phyloP scores from a whole-genome alignment of 2,888 invertebrate species.

The Acleris sparsana region DNA sequence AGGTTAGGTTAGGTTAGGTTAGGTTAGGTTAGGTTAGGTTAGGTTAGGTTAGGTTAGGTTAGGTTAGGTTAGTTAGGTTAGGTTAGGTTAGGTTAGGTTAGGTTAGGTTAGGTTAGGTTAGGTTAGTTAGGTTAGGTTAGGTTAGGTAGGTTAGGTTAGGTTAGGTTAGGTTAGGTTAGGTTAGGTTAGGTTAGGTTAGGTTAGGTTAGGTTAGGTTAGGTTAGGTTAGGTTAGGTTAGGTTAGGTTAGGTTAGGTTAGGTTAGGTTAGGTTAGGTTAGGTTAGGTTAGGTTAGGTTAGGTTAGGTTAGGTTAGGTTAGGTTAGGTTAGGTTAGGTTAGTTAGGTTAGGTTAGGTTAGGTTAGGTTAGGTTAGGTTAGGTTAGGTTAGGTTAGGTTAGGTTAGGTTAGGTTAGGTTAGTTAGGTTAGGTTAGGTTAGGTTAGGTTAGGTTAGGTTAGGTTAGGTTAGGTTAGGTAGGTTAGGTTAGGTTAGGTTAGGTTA shows the following conservation, averaged over 20 bases:
- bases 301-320: conserved; percentile 28
- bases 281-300: conserved; percentile 29
- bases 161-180: conserved; percentile 15
- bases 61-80: conserved; percentile 23
- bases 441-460: conserved; percentile 29
- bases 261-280: conserved; percentile 19
- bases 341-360: conserved; percentile 29
- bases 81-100: conserved; percentile 19
- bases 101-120: conserved; percentile 24
- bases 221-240: conserved; percentile 18
- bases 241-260: conserved; percentile 16
- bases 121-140: conserved; percentile 18
- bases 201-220: conserved; percentile 18
- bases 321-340: conserved; percentile 28
- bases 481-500: conserved; percentile 30
- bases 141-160: too few relatives aligned
- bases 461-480: too few relatives aligned
- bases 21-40: conserved; percentile 23
- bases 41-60: conserved; percentile 23
- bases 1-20: conserved; percentile 13
- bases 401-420: conserved; percentile 29
- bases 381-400: conserved; percentile 29
- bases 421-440: conserved; percentile 30
- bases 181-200: conserved; percentile 21
- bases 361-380: conserved; percentile 29